These are phyloP conservation scores for Physella acuta DNA, from an alignment of 1,140 invertebrate species.

Conservation along the genomic window DNA sequence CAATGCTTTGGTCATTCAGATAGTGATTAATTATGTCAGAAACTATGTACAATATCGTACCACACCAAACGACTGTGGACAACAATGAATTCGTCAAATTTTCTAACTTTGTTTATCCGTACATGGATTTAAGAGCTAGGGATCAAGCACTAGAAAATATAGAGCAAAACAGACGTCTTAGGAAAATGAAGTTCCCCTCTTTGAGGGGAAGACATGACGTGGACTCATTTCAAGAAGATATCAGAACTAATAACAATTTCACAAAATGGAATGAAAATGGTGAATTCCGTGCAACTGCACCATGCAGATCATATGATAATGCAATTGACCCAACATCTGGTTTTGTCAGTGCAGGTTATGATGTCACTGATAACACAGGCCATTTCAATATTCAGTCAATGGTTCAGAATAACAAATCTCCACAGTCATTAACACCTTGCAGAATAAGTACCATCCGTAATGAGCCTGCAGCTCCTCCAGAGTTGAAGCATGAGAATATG, in stretches of 20 bases:
- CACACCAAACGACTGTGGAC: too few species aligned
- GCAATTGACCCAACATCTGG: slow-evolving; percentile 56
- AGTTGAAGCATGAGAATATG: slow-evolving; percentile 43
- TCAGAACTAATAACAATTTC: slow-evolving; percentile 28
- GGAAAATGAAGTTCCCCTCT: slow-evolving; percentile 56
- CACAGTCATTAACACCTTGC: slow-evolving; percentile 43
- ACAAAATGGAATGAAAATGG: slow-evolving; percentile 54
- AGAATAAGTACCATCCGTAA: slow-evolving; percentile 38
- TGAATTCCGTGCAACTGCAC: slow-evolving; percentile 43
- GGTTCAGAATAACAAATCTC: slow-evolving; percentile 49
- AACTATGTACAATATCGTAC: too few species aligned
- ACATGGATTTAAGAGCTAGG: slow-evolving; percentile 48
- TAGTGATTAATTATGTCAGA: too few species aligned
- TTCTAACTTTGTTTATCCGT: too few species aligned
- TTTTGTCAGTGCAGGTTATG: slow-evolving; percentile 55
- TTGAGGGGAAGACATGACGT: slow-evolving; percentile 44
- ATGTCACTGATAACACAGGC: slow-evolving; percentile 53
- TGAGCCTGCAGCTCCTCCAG: slow-evolving; percentile 44
- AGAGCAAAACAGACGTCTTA: slow-evolving; percentile 44
- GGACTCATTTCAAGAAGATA: slow-evolving; percentile 46
- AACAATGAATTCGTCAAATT: too few species aligned
- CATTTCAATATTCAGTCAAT: slow-evolving; percentile 46
- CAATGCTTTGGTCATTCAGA: too few species aligned
- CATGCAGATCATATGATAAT: slow-evolving; percentile 51
- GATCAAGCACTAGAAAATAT: slow-evolving; percentile 45